Evolutionary conservation across 2,797 vertebrate species (phyloP).

Genomic region (Brachyrhaphis roseni): DNA sequence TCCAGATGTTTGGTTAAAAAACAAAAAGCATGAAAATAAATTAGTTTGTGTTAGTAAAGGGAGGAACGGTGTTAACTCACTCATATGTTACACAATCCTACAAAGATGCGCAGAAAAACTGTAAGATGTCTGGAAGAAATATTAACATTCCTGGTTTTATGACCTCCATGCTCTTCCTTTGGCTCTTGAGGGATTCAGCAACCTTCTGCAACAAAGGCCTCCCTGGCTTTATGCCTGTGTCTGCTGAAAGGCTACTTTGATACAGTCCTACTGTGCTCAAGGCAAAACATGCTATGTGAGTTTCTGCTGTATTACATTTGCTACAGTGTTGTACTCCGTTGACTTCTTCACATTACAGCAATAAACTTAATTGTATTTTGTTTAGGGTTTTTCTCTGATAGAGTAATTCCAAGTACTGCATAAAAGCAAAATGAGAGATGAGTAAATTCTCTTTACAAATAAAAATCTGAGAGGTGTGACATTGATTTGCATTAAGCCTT

Average conservation of each 20-base stretch:
- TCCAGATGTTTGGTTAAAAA: neutral
- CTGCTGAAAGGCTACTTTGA: constrained; percentile 6
- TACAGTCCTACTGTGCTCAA: constrained; percentile 14
- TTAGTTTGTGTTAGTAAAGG: constrained; percentile 5
- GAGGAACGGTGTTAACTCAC: constrained; percentile 23
- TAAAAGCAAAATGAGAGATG: neutral
- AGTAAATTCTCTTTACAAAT: neutral
- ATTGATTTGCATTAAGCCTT: neutral
- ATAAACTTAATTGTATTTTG: neutral
- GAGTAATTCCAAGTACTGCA: neutral
- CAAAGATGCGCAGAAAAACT: constrained; percentile 18
- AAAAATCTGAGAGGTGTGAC: neutral
- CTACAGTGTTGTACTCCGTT: neutral
- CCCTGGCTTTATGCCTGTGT: constrained; percentile 8
- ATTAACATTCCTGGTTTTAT: constrained; percentile 43
- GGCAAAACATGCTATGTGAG: constrained; percentile 27
- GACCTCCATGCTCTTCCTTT: constrained; percentile 1
- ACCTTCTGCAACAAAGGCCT: neutral
- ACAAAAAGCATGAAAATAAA: neutral
- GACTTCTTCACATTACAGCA: neutral
- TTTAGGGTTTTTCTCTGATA: neutral
- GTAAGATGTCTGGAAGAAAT: constrained; percentile 23
- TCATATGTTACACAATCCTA: constrained; percentile 12
- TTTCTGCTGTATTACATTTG: constrained; percentile 1
- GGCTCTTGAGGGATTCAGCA: constrained; percentile 10